Conservation (phyloP, 2,113 vertebrate genomes). For the Sylvicapra grimmia region DNA sequence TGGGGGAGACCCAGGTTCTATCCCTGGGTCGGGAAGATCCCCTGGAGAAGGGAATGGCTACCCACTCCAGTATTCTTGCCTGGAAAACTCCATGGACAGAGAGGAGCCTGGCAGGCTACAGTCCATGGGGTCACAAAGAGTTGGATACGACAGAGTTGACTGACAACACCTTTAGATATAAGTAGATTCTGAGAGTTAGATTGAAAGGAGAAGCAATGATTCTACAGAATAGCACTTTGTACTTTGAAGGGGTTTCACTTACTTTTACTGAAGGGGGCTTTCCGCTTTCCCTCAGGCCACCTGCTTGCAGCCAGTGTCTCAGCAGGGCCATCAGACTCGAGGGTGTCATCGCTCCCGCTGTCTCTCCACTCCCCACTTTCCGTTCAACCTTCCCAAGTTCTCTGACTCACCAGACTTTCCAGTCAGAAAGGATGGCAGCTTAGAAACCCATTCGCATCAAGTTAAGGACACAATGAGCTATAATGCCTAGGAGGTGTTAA, state of each 20-base stretch:
- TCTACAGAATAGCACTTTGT: neutral
- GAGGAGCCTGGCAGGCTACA: neutral
- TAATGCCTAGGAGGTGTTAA: neutral
- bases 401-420: neutral
- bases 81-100: neutral
- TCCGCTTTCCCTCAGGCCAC: neutral
- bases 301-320: neutral
- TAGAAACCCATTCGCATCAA: neutral
- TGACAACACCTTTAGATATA: neutral
- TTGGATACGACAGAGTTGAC: neutral
- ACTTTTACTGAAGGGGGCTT: neutral
- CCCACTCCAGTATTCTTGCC: neutral
- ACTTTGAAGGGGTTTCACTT: neutral
- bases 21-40: neutral
- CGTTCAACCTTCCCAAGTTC: neutral
- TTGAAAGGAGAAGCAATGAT: slow-evolving; percentile 33
- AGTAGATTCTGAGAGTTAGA: neutral
- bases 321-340: neutral
- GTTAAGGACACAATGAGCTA: neutral
- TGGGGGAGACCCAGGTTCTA: neutral
- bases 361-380: fast-evolving
- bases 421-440: fast-evolving
- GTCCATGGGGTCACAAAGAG: neutral
- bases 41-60: neutral
- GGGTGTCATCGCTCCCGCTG: fast-evolving